Base-by-base conservation (phyloP, 2,113 vertebrate genomes). In the Syrrhaptes paradoxus region DNA sequence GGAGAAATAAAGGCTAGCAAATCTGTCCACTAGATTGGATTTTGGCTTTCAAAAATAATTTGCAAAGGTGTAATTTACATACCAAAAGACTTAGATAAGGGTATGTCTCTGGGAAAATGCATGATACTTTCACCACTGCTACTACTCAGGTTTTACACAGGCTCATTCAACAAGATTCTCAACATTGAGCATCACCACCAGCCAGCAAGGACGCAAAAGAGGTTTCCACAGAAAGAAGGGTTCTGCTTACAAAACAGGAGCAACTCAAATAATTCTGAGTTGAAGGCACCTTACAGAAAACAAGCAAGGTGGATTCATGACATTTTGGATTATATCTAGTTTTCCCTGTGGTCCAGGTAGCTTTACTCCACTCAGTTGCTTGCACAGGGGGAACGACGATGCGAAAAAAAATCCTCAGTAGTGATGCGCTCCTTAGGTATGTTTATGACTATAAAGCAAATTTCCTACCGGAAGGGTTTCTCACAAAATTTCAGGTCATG, bases 61-160 rank as follows among this genome's bases (percentile, higher is more conserved):
- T 31, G 45, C 45, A 49, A 45, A 59, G n/a, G 17, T 3, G 7
- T 11, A 13, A 41, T 46, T 85, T 61, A 21, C 3, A 68, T 6
- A 34, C 28, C 11, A 34, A 41, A 55, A 28, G 34, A 13, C 8
- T 26, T 25, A 72, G 63, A 49, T 10, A 24, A 59, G 36, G 43
- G 9, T 19, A 34, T 3, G 25, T 14, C n/a, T 20, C 52, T 10
- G 26, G 48, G 13, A 15, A 46, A 1, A 11, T 0, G 9, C 4
- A 4, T 2, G 72, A 24, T 5, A 25, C 26, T 15, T 38, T 31
- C 32, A 18, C n/a, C 21, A 36, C 46, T 24, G 45, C 51, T 6
- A 31, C 54, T 1, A 46, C 7, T 26, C 36, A 20, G 19, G 22
- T 57, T 85, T 48, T 25, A 34, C 54, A 18, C 3, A 4, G 15